Base-by-base conservation (phyloP, 2,797 vertebrate genomes). In the Apogon hyalosoma region DNA sequence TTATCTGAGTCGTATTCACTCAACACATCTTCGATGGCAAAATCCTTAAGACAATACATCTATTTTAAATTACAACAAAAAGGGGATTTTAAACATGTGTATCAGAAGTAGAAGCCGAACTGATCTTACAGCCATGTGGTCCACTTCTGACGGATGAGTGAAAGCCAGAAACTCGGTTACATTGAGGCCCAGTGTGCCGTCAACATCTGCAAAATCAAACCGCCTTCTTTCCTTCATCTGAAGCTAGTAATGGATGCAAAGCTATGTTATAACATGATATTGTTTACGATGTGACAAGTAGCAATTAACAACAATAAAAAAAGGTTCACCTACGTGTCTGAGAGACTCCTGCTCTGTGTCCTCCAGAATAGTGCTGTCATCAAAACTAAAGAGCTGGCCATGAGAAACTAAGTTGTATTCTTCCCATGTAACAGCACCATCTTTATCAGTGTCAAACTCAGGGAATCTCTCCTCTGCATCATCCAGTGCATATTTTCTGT, bases 121-220 rank as follows among this genome's bases (percentile, higher is more conserved):
- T 49, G 3, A 13, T 63, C 95, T 95, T 90, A 98, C 97, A 92
- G 89, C 94, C 98, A 99, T 99, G 82, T 95, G 94, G 69, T 98
- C 97, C 53, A 95, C 95, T 90, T 99, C 98, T 72, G 97, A 97
- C 0, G 97, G 97, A 60, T 98, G 97, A 7, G 96, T 96, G 80
- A 99, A 99, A 5, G 96, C 96, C 24, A 98, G 92, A 79, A 98
- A 98, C 85, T 99, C 98, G 3, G 91, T 93, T 62, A 96, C 84
- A 47, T 91, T 95, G 19, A 99, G 91, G n/a, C 94, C 95, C 6
- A 89, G 87, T 52, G 67, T 75, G 18, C 80, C 87, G 69, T 98
- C 95, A 47, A 88, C 84, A 45, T 98, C 92, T 1, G 97, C 96
- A 76, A 95, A 95, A 61, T 98, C 93, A 91, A 98, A 99, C 40